Conservation (phyloP, 2,113 vertebrate genomes). For the Platysternon megacephalum region DNA sequence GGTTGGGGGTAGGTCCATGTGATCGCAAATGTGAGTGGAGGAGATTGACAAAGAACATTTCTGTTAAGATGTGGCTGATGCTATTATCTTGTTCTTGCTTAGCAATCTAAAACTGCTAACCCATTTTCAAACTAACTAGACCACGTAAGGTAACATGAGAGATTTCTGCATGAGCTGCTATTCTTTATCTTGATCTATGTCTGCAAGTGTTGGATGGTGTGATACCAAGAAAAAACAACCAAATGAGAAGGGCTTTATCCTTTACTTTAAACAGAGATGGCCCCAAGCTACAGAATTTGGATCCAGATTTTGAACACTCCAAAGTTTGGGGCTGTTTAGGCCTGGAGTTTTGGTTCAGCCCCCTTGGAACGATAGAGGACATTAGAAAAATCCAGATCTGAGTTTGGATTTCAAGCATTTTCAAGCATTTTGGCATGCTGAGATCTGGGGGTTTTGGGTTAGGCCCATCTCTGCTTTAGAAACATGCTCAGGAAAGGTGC, state of each 20-base stretch:
- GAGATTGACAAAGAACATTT: background rate
- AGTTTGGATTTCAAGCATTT: background rate
- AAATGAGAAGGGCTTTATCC: background rate
- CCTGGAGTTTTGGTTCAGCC: background rate
- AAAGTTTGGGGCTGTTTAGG: background rate
- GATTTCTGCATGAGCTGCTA: background rate
- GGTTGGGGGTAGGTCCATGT: background rate
- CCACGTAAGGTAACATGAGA: background rate
- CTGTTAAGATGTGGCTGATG: background rate
- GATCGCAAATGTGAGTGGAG: background rate
- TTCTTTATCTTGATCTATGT: background rate
- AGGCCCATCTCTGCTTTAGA: rapidly evolving
- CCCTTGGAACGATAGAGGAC: background rate
- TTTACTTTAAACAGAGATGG: background rate
- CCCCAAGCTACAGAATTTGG: too few species aligned
- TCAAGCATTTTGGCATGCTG: rapidly evolving
- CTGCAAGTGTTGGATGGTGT: background rate
- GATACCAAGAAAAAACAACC: background rate
- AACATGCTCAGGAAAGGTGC: background rate
- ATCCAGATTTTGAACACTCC: rapidly evolving
- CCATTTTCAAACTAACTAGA: background rate
- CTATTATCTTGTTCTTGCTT: background rate
- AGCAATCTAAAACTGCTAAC: background rate
- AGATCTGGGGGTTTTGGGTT: background rate
- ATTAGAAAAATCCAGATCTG: background rate